Evolutionary conservation across 2,888 invertebrate genomes (phyloP).

Genomic region (Criorhina ranunculi): DNA sequence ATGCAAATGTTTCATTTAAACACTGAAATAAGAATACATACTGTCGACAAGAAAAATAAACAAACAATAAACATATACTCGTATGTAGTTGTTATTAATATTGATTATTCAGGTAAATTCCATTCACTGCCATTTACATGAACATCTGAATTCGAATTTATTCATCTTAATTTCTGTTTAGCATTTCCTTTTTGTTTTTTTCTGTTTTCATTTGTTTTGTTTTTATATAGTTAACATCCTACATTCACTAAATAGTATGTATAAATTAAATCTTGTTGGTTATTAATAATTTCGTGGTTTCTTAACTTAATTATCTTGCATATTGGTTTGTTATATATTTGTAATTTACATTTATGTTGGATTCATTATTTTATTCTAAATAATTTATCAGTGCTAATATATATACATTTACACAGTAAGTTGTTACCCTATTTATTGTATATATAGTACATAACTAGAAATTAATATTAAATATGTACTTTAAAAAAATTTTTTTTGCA

Average conservation of each 20-base stretch:
- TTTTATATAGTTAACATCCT: constrained; percentile 73
- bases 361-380: constrained; percentile 64
- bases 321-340: constrained; percentile 34
- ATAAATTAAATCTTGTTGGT: constrained; percentile 75
- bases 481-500: constrained; percentile 55
- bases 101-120: constrained; percentile 77
- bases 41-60: not conserved
- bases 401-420: constrained; percentile 72
- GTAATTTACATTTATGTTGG: constrained; percentile 48
- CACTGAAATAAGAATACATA: too few species aligned
- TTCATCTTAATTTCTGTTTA: constrained; percentile 60
- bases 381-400: constrained; percentile 77
- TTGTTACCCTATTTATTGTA: constrained; percentile 75
- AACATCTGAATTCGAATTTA: constrained; percentile 74
- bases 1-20: too few species aligned
- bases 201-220: constrained; percentile 21
- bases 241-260: constrained; percentile 75
- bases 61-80: constrained; percentile 31
- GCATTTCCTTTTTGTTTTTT: constrained; percentile 50
- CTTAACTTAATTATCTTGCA: constrained; percentile 54
- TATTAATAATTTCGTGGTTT: constrained; percentile 69
- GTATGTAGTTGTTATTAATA: constrained; percentile 65
- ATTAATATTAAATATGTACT: constrained; percentile 66
- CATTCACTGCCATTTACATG: constrained; percentile 68
- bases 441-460: constrained; percentile 68